phyloP scores from a whole-genome alignment of 2,797 vertebrate species.

The Geotrypetes seraphini region DNA sequence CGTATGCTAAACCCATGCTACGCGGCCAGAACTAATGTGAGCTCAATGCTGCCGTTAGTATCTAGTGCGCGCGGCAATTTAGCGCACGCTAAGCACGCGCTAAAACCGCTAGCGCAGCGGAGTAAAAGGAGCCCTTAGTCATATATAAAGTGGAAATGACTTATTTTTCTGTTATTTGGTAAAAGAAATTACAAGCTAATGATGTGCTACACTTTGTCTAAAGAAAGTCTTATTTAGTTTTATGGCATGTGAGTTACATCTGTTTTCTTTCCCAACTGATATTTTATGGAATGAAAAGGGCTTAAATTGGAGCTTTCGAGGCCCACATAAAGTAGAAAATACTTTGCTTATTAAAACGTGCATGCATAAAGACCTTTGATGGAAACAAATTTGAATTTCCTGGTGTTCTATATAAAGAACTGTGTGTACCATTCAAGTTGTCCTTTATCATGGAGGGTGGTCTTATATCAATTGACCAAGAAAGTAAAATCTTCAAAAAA shows the following conservation, averaged over 20 bases:
- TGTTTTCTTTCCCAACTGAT: constrained; percentile 31
- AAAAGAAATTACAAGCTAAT: constrained; percentile 39
- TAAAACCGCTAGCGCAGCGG: no score
- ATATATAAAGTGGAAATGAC: no score
- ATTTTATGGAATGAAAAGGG: constrained; percentile 38
- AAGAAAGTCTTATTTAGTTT: constrained; percentile 45
- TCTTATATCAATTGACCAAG: constrained; percentile 50
- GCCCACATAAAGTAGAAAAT: constrained; percentile 25
- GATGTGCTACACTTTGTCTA: constrained; percentile 28
- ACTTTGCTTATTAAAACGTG: constrained; percentile 11
- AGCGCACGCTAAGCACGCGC: no score
- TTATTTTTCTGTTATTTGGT: constrained; percentile 35
- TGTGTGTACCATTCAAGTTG: constrained; percentile 38
- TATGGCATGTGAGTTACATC: constrained; percentile 25
- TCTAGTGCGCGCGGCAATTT: no score
- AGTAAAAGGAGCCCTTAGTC: no score
- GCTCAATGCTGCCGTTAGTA: no score
- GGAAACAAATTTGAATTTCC: constrained; percentile 44
- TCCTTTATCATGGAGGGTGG: constrained; percentile 68
- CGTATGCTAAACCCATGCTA: no score
- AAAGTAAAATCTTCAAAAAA: constrained; percentile 64
- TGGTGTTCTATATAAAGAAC: constrained; percentile 34
- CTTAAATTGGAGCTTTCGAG: constrained; percentile 32
- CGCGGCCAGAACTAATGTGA: no score
- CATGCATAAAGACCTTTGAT: constrained; percentile 39